These are phyloP conservation scores for Malurus splendens DNA, from an alignment of 2,797 vertebrate species.

Conservation along the genomic window DNA sequence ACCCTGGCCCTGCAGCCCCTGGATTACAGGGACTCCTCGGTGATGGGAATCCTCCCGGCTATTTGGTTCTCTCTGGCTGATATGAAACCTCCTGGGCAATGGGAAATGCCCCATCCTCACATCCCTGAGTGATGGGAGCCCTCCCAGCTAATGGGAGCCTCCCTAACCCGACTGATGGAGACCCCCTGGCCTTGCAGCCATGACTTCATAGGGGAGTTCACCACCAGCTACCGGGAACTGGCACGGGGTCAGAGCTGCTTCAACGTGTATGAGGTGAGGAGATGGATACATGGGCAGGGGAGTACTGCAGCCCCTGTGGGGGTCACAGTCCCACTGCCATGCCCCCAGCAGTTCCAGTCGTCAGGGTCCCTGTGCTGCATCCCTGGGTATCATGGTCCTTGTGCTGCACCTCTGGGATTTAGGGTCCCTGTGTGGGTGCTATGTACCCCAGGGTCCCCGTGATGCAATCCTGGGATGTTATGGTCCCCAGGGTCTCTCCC, in stretches of 20 bases:
- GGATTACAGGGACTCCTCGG: fast-evolving
- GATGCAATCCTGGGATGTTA: neutral
- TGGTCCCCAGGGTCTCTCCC: neutral
- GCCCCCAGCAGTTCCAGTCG: fast-evolving
- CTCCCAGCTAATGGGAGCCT: neutral
- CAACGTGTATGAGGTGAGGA: slow-evolving; percentile 90
- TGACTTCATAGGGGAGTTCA: slow-evolving; percentile 95
- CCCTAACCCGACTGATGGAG: neutral
- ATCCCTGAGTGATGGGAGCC: neutral
- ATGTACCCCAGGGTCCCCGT: neutral
- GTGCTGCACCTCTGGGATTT: neutral
- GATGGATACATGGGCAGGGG: neutral
- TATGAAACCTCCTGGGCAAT: neutral
- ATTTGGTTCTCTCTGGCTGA: neutral
- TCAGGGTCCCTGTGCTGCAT: neutral
- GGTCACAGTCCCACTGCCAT: neutral
- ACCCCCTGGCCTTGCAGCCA: slow-evolving; percentile 71
- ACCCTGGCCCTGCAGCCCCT: neutral
- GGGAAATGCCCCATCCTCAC: neutral
- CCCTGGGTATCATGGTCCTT: neutral
- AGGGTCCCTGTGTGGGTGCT: neutral
- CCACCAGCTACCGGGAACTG: slow-evolving; percentile 92
- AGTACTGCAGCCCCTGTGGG: fast-evolving
- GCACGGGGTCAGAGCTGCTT: slow-evolving; percentile 91
- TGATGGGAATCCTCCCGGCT: neutral